These are phyloP conservation scores for Blennius ocellaris DNA, from an alignment of 2,113 vertebrate species.

Conservation along the genomic window DNA sequence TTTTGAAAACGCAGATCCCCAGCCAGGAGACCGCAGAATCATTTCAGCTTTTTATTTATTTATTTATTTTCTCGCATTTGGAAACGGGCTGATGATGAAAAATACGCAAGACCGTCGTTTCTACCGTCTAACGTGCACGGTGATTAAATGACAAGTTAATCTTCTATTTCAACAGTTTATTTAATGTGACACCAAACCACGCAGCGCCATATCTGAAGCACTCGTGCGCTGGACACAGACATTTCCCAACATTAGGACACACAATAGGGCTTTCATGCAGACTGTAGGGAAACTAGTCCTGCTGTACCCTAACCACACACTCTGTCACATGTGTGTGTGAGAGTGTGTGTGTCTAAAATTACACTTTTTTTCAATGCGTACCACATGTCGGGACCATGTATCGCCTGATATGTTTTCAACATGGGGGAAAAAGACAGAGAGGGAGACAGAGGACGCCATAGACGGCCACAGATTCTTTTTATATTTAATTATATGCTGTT, in stretches of 20 bases:
- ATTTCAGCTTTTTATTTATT: slow-evolving; percentile 25
- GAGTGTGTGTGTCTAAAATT: slow-evolving; percentile 53
- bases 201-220: slow-evolving; percentile 51
- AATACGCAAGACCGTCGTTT: slow-evolving; percentile 34
- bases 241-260: slow-evolving; percentile 55
- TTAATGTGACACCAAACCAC: slow-evolving; percentile 52
- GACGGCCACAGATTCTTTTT: slow-evolving; percentile 23
- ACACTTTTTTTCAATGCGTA: slow-evolving; percentile 72
- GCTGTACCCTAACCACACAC: slow-evolving; percentile 65
- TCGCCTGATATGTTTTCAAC: slow-evolving; percentile 74
- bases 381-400: slow-evolving; percentile 68
- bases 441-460: slow-evolving; percentile 21
- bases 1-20: slow-evolving; percentile 22
- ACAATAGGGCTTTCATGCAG: slow-evolving; percentile 74
- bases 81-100: slow-evolving; percentile 52
- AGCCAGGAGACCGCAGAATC: slow-evolving; percentile 34
- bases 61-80: background rate
- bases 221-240: slow-evolving; percentile 57
- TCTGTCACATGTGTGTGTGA: slow-evolving; percentile 56
- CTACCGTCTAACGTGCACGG: slow-evolving; percentile 28
- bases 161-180: slow-evolving; percentile 42
- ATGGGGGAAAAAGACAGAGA: slow-evolving; percentile 45
- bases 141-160: slow-evolving; percentile 56
- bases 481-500: slow-evolving; percentile 50
- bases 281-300: slow-evolving; percentile 58